Evolutionary conservation across 2,797 vertebrate species (phyloP).

Genomic region (Poecilia wingei): DNA sequence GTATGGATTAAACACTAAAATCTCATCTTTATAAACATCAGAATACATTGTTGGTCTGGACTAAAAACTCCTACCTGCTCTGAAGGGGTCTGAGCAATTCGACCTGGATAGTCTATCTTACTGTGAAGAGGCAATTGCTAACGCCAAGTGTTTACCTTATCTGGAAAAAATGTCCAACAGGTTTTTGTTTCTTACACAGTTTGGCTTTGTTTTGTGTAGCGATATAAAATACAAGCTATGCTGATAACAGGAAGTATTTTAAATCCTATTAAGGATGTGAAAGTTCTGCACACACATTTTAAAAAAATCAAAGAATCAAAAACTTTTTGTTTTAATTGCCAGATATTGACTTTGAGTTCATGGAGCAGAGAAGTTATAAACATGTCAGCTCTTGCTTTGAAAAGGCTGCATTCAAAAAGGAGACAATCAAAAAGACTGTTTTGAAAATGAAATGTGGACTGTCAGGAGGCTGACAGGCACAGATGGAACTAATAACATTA

Average conservation of each 20-base stretch:
- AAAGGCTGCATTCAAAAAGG: neutral
- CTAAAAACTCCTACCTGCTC: neutral
- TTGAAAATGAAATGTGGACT: neutral
- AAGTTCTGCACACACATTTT: too few species aligned
- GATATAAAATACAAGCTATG: neutral
- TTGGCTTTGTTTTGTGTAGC: neutral
- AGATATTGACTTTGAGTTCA: neutral
- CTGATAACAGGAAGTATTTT: neutral
- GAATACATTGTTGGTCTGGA: neutral
- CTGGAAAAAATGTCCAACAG: neutral
- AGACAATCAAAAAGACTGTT: neutral
- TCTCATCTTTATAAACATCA: neutral
- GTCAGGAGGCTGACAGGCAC: neutral
- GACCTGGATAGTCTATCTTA: neutral
- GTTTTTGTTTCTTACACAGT: neutral
- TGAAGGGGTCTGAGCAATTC: neutral
- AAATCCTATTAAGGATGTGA: neutral
- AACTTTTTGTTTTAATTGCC: neutral
- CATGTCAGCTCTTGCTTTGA: neutral
- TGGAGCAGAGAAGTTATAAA: neutral
- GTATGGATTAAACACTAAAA: neutral
- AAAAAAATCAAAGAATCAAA: neutral
- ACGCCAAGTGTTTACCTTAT: neutral
- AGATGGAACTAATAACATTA: constrained; percentile 12
- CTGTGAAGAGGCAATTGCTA: neutral